These are phyloP conservation scores for Gibbula magus DNA, from an alignment of 2,888 invertebrate species.

Conservation along the genomic window DNA sequence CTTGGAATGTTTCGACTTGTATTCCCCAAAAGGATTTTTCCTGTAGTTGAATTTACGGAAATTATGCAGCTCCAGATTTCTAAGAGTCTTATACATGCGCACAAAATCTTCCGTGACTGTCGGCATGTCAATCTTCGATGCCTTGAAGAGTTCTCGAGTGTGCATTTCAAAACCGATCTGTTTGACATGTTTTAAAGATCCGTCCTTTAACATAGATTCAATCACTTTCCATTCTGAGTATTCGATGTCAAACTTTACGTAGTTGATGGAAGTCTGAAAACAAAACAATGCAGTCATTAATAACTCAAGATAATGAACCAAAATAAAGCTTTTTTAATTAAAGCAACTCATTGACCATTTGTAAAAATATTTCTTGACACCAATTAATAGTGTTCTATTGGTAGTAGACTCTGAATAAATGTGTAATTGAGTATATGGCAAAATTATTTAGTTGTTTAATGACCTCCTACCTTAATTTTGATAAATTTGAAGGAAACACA, in stretches of 20 bases:
- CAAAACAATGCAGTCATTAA: not conserved
- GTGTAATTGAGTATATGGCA: no score
- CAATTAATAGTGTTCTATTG: no score
- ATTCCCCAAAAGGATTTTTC: conserved; percentile 62
- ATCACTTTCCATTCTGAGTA: conserved; percentile 72
- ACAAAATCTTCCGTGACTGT: conserved; percentile 52
- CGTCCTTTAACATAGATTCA: conserved; percentile 47
- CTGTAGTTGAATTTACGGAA: conserved; percentile 64
- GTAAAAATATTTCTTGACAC: no score
- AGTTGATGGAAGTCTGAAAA: conserved; percentile 70
- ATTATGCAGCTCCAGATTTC: conserved; percentile 49
- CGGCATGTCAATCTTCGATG: conserved; percentile 36
- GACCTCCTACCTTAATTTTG: no score
- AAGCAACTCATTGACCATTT: no score
- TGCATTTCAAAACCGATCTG: conserved; percentile 68
- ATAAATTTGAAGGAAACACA: no score
- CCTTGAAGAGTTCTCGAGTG: conserved; percentile 47
- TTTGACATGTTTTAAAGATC: conserved; percentile 57
- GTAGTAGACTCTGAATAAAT: no score
- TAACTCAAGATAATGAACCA: no score
- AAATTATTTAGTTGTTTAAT: no score
- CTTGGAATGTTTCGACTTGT: conserved; percentile 43
- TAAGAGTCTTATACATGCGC: conserved; percentile 54
- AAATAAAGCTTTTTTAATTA: no score
- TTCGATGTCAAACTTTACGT: conserved; percentile 74